These are phyloP conservation scores for Pyrgilauda ruficollis DNA, from an alignment of 2,113 vertebrate genomes.

Conservation along the genomic window DNA sequence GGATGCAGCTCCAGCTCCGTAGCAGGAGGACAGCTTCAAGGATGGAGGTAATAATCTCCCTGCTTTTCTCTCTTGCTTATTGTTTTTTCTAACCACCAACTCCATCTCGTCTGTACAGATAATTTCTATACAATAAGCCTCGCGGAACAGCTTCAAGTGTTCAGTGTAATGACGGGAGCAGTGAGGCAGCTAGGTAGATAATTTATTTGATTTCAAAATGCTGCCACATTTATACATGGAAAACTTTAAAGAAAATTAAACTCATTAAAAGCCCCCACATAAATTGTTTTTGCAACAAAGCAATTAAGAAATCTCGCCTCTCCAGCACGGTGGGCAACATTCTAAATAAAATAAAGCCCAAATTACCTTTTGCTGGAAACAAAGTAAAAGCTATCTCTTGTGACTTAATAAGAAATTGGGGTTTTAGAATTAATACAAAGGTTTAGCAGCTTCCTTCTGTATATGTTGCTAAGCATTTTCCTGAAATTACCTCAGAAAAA, in stretches of 20 bases:
- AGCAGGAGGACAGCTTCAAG: background rate
- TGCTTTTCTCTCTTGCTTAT: background rate
- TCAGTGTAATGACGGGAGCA: conserved; percentile 38
- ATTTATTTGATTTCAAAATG: conserved; percentile 68
- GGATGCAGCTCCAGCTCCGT: background rate
- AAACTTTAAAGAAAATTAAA: conserved; percentile 76
- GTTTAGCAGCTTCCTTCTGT: conserved; percentile 26
- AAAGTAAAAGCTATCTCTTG: conserved; percentile 58
- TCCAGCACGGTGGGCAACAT: conserved; percentile 50
- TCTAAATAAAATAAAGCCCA: conserved; percentile 59
- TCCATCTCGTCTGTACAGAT: background rate
- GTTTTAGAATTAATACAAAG: conserved; percentile 60
- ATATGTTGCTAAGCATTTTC: conserved; percentile 45
- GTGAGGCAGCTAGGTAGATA: conserved; percentile 30
- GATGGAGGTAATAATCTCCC: background rate
- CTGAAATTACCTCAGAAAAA: background rate
- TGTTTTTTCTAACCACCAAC: background rate
- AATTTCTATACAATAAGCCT: conserved; percentile 15
- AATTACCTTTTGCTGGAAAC: conserved; percentile 69
- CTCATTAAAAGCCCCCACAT: conserved; percentile 64
- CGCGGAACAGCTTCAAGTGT: conserved; percentile 16
- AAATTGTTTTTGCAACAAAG: conserved; percentile 70
- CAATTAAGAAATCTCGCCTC: conserved; percentile 66
- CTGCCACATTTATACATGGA: conserved; percentile 44
- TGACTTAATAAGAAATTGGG: conserved; percentile 62